These are phyloP conservation scores for Dione juno DNA, from an alignment of 2,888 invertebrate species.

Conservation along the genomic window DNA sequence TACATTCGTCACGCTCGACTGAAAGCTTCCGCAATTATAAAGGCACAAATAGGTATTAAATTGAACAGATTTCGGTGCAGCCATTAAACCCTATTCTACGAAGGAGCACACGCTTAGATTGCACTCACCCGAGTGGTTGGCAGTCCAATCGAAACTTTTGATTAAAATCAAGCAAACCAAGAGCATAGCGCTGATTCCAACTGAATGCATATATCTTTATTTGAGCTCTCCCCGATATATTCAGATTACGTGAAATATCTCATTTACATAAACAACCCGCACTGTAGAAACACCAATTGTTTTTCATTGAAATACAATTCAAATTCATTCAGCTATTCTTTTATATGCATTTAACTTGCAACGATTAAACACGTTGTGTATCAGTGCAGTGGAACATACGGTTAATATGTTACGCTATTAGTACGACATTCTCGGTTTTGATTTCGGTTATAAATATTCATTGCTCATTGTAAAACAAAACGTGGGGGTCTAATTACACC, in stretches of 20 bases:
- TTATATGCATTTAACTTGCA: constrained; percentile 21
- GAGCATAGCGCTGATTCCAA: constrained; percentile 63
- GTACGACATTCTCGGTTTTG: constrained; percentile 33
- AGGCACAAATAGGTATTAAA: constrained; percentile 75
- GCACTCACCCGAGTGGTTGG: constrained; percentile 69
- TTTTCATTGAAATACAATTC: constrained; percentile 16
- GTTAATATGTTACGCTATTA: constrained; percentile 11
- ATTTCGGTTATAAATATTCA: constrained; percentile 75
- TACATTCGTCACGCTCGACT: constrained; percentile 10
- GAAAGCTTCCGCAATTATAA: constrained; percentile 72
- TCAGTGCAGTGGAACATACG: constrained; percentile 4
- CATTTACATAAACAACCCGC: constrained; percentile 30
- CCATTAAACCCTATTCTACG: constrained; percentile 68
- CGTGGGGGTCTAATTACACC: constrained; percentile 63
- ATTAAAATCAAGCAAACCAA: constrained; percentile 82
- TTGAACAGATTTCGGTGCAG: constrained; percentile 68
- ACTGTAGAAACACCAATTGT: constrained; percentile 40
- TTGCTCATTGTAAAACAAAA: constrained; percentile 73
- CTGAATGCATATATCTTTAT: constrained; percentile 77
- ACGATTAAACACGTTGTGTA: constrained; percentile 13
- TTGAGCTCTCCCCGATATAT: constrained; percentile 72
- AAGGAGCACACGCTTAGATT: constrained; percentile 59
- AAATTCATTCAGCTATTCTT: constrained; percentile 15
- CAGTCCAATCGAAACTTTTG: constrained; percentile 82
- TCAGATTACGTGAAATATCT: constrained; percentile 60